Percentiles rank a stretch among this genome's conserved stretches.
Evolutionary conservation across 2,113 vertebrate genomes (phyloP).

Genomic region (Nesoenas mayeri): DNA sequence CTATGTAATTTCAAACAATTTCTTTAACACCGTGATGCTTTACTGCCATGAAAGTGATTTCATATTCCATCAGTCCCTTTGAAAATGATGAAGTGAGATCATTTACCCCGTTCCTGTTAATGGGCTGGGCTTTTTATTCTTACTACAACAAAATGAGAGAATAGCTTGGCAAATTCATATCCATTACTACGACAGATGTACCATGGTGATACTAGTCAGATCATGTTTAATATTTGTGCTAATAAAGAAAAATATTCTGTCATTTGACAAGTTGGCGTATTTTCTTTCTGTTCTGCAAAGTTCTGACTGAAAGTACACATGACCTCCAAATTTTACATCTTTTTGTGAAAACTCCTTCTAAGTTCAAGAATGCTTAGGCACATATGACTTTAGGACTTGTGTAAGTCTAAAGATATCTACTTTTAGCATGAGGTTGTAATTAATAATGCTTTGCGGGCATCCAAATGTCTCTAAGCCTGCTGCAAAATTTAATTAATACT

Average conservation of each 20-base stretch:
- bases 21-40: slow-evolving; percentile 34
- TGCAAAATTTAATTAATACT: slow-evolving; percentile 44
- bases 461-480: not conserved
- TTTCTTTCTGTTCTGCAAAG: not conserved
- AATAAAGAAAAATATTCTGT: slow-evolving; percentile 66
- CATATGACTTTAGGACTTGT: not conserved
- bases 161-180: slow-evolving; percentile 38
- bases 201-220: slow-evolving; percentile 21
- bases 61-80: slow-evolving; percentile 73
- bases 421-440: not conserved
- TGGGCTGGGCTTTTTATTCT: slow-evolving; percentile 64
- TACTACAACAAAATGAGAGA: slow-evolving; percentile 49
- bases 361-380: not conserved
- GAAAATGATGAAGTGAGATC: slow-evolving; percentile 73
- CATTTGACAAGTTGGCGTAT: not conserved
- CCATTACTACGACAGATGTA: slow-evolving; percentile 56
- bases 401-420: not conserved
- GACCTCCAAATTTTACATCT: not conserved
- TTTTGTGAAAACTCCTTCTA: not conserved
- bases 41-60: slow-evolving; percentile 70
- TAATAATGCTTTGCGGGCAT: not conserved
- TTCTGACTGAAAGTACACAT: not conserved
- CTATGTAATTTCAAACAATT: slow-evolving; percentile 58
- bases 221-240: slow-evolving; percentile 56
- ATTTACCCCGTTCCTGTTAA: slow-evolving; percentile 66